Evolutionary conservation across 2,113 vertebrate genomes (phyloP), one percentile per base, ranked within the genome.

Genomic region (Psittacula cyanocephala): DNA sequence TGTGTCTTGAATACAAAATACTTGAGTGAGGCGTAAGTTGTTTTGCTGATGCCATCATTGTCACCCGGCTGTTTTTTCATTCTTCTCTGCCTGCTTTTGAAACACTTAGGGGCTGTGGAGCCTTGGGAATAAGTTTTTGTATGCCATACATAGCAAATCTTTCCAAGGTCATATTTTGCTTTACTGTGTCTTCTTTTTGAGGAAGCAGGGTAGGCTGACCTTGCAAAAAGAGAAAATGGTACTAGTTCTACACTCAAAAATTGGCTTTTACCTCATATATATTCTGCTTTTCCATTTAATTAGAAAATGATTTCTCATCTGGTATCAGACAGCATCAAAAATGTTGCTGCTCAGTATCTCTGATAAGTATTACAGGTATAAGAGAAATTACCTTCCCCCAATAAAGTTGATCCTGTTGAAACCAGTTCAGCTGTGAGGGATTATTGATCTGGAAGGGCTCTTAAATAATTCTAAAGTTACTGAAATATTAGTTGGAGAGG

Each of bases 1-100:
- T 91, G 77, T 95, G 86, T 67, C 67, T 95, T 75, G 94, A 93
- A 96, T 96, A 41, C 89, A 80, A 95, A 96, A 77, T 91, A 74
- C 19, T 81, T 68, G 43, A 85, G 23, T 83, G 81, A 94, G 39
- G 49, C 29, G 49, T 47, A 87, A 47, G 33, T 27, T 91, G 77
- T 79, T 95, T 95, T 93, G 63, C 60, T 83, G 80, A 83, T 87
- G 70, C 59, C 53, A 63, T 91, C 77, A 27, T 81, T 65, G 77
- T 77, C 33, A 68, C 63, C 31, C 2, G 0, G 67, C 79, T 81
- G n/a, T 0, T 80, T 81, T 81, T 70, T 83, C 27, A 46, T 92
- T 84, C 55, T 82, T 93, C 71, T 70, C 10, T 82, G 46, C 28
- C 25, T 76, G 43, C 67, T 89, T 94, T 59, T 95, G 78, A 87